Evolutionary conservation across 2,888 invertebrate genomes (phyloP).

Genomic region (Aphelenchoides bicaudatus): DNA sequence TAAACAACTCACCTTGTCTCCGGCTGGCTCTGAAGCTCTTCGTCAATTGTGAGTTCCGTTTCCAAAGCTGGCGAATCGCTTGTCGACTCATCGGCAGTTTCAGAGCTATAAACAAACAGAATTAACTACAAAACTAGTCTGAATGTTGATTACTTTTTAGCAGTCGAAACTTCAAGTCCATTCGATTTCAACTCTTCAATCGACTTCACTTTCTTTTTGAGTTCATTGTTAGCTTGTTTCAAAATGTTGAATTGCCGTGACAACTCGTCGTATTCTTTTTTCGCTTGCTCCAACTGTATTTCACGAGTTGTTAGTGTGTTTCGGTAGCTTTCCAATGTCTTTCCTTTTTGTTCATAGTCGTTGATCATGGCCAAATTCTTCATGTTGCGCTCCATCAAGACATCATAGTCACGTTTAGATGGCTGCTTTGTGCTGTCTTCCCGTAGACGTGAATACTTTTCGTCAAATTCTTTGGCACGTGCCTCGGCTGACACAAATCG

Average conservation of each 20-base stretch:
- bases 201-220: constrained; percentile 2
- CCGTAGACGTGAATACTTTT: constrained; percentile 4
- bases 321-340: constrained; percentile 15
- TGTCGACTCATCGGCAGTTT: not conserved
- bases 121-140: too few species aligned
- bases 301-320: not conserved
- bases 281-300: constrained; percentile 9
- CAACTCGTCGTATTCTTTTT: constrained; percentile 1
- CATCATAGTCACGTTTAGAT: constrained; percentile 3
- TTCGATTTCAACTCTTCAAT: constrained; percentile 1
- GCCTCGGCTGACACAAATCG: not conserved
- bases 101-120: not conserved
- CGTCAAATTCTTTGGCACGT: not conserved
- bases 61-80: not conserved
- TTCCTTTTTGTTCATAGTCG: constrained; percentile 11
- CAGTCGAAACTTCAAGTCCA: constrained; percentile 1
- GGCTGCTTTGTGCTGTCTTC: constrained; percentile 6
- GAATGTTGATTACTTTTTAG: not conserved
- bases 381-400: constrained; percentile 11
- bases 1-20: too few species aligned
- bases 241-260: not conserved
- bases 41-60: not conserved
- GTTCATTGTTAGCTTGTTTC: constrained; percentile 1
- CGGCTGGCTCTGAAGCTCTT: too few species aligned
- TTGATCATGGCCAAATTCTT: constrained; percentile 12